Percentiles rank a stretch among this genome's conserved stretches.
Conservation (phyloP, 2,113 vertebrate species). For the Oryzias woworae region DNA sequence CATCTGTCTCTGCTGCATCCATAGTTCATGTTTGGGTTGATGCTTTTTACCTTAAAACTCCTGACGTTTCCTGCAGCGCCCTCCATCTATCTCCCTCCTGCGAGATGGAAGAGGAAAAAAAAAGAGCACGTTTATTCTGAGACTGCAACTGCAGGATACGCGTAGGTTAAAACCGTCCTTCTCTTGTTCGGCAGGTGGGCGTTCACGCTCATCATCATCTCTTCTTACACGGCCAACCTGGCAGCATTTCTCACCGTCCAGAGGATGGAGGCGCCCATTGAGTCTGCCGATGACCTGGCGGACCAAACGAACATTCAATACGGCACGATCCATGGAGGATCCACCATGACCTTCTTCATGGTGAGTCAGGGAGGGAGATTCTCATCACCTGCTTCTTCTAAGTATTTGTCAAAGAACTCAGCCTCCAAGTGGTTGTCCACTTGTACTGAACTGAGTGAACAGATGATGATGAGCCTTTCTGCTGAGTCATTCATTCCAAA, state of each 20-base stretch:
- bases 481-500: too few species aligned
- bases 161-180: slow-evolving; percentile 20
- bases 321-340: slow-evolving; percentile 91
- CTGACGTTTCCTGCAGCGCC: slow-evolving; percentile 28
- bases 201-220: slow-evolving; percentile 94
- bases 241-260: slow-evolving; percentile 92
- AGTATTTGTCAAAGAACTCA: too few species aligned
- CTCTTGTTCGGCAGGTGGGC: slow-evolving; percentile 83
- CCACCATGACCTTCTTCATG: slow-evolving; percentile 98
- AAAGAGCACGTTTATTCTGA: background rate
- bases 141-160: background rate
- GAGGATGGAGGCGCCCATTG: slow-evolving; percentile 92
- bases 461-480: too few species aligned
- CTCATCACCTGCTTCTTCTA: too few species aligned
- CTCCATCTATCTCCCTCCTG: slow-evolving; percentile 34
- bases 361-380: slow-evolving; percentile 51
- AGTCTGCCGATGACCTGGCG: slow-evolving; percentile 88
- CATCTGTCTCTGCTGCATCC: slow-evolving; percentile 30
- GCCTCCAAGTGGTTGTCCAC: too few species aligned
- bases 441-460: too few species aligned
- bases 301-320: slow-evolving; percentile 97
- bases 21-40: slow-evolving; percentile 46
- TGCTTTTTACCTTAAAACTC: slow-evolving; percentile 41
- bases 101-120: background rate
- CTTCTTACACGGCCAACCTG: slow-evolving; percentile 92